Conservation (phyloP, 2,797 vertebrate species). For the Buphagus erythrorhynchus region DNA sequence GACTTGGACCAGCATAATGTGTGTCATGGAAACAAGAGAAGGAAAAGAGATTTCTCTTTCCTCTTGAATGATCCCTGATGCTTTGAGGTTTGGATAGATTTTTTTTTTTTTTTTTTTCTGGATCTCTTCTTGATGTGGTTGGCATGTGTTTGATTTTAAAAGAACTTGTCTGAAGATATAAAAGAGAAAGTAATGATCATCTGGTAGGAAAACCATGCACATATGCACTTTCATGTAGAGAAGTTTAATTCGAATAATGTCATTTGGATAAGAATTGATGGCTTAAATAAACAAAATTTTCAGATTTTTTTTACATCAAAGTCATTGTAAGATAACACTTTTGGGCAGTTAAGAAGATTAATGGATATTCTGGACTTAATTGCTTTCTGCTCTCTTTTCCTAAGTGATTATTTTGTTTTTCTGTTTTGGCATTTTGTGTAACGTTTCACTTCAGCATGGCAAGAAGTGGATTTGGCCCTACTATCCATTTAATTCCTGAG, state of each 20-base stretch:
- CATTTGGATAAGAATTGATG: neutral
- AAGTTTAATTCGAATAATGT: neutral
- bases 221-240: neutral
- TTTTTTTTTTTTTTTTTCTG: neutral
- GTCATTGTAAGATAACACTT: neutral
- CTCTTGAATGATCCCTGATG: neutral
- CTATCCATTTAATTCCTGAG: neutral
- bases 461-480: neutral
- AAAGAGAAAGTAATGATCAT: neutral
- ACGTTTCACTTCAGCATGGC: neutral
- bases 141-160: neutral
- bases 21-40: neutral
- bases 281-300: neutral
- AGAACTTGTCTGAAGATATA: neutral
- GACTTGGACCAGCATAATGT: neutral
- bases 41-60: slow-evolving; percentile 5
- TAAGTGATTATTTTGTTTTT: neutral
- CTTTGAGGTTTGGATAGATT: slow-evolving; percentile 27
- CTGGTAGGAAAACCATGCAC: neutral
- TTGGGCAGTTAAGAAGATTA: neutral
- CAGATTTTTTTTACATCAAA: neutral
- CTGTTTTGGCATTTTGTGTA: neutral
- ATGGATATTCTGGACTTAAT: neutral
- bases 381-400: neutral
- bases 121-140: neutral